phyloP scores from a whole-genome alignment of 2,113 vertebrate genomes.

The Pangasianodon gigas region DNA sequence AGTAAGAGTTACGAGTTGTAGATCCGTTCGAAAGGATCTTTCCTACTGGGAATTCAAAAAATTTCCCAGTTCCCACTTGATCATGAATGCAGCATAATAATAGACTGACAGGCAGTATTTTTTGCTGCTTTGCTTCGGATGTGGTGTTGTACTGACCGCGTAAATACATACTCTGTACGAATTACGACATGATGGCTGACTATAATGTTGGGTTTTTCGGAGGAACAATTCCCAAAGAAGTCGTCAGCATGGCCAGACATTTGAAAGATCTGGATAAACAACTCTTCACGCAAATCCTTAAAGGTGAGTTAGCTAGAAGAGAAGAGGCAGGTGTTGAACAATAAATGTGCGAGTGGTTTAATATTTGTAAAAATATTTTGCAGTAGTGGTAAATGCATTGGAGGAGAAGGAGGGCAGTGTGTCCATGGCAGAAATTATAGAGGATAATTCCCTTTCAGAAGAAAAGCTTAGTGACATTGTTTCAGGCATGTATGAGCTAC shows the following conservation, averaged over 20 bases:
- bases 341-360: neutral
- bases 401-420: slow-evolving; percentile 83
- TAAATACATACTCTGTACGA: neutral
- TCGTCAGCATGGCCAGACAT: neutral
- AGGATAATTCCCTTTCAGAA: slow-evolving; percentile 72
- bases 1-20: neutral
- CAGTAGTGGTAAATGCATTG: slow-evolving; percentile 80
- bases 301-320: neutral
- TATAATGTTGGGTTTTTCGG: neutral
- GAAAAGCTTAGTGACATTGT: slow-evolving; percentile 76
- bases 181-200: neutral
- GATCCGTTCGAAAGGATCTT: neutral
- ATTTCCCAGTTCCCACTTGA: neutral
- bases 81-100: neutral
- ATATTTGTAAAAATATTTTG: slow-evolving; percentile 20
- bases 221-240: neutral
- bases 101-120: too few relatives aligned
- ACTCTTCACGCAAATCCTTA: slow-evolving; percentile 1
- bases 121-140: neutral
- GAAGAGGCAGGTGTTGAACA: neutral
- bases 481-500: slow-evolving; percentile 78
- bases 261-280: slow-evolving; percentile 29
- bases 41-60: neutral
- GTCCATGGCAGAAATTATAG: slow-evolving; percentile 70
- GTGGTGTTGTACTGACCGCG: neutral